These are phyloP conservation scores for Oxytorus armatus DNA, from an alignment of 2,888 invertebrate genomes.

Conservation along the genomic window DNA sequence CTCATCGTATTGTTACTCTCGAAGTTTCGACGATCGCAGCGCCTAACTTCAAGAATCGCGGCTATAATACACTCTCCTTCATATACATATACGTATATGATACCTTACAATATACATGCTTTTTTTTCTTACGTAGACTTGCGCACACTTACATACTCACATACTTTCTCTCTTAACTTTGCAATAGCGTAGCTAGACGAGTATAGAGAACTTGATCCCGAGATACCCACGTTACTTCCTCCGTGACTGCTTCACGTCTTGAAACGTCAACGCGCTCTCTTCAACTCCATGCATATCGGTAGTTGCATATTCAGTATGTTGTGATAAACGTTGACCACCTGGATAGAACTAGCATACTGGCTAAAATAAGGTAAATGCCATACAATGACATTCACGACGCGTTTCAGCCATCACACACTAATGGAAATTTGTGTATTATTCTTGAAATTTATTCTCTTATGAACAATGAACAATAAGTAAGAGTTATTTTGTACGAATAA, in stretches of 20 bases:
- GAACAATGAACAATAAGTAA: not conserved
- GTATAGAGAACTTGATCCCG: conserved; percentile 20
- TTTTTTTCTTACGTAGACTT: not conserved
- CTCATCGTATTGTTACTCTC: too few relatives aligned
- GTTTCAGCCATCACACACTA: too few relatives aligned
- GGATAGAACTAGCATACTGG: conserved; percentile 31
- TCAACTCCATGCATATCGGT: conserved; percentile 9
- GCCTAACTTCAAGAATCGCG: too few relatives aligned
- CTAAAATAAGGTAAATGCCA: conserved; percentile 22
- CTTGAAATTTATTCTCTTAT: not conserved
- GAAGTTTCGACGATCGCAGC: too few relatives aligned
- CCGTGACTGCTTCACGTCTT: conserved; percentile 34
- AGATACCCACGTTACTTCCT: conserved; percentile 61
- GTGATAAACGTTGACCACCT: conserved; percentile 36
- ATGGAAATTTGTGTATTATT: not conserved
- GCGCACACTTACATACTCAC: conserved; percentile 2
- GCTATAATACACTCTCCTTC: too few relatives aligned
- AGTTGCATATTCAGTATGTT: conserved; percentile 29
- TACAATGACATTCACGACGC: conserved; percentile 17
- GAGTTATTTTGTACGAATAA: not conserved
- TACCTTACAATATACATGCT: not conserved
- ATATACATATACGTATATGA: too few relatives aligned
- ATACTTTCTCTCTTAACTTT: conserved; percentile 18
- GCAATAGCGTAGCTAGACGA: conserved; percentile 64
- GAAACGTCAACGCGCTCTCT: conserved; percentile 35